A percentile compares a stretch with the other conserved stretches of the same genome.
Evolutionary conservation across 2,888 invertebrate genomes (phyloP).

Genomic region (Poecilus cupreus): DNA sequence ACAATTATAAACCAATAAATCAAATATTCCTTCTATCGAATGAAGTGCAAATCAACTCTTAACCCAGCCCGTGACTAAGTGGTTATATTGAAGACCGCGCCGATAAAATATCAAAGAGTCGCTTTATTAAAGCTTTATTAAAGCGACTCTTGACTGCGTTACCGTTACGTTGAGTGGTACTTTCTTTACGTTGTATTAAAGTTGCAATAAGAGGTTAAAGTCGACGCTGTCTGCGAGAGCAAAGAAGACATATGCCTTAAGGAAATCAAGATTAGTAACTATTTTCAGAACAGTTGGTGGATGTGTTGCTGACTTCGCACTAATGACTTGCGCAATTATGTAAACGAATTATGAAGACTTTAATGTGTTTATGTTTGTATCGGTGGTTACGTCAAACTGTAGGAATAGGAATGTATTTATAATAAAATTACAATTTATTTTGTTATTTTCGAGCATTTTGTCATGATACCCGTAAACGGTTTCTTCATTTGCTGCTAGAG

Average conservation of each 20-base stretch:
- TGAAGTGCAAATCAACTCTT: not conserved
- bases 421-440: not conserved
- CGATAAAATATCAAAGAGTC: constrained; percentile 16
- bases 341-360: not conserved
- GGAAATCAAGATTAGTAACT: not conserved
- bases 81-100: not conserved
- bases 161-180: not conserved
- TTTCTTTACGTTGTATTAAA: not conserved
- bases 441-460: no score
- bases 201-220: not conserved
- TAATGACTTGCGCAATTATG: not conserved
- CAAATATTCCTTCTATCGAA: not conserved
- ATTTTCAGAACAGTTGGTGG: not conserved
- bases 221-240: no score
- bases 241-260: not conserved
- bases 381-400: not conserved
- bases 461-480: no score
- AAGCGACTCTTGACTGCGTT: not conserved
- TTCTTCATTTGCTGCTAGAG: no score
- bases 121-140: constrained; percentile 1
- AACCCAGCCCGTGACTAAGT: not conserved
- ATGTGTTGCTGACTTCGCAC: not conserved
- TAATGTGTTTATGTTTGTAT: not conserved
- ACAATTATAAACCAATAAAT: not conserved
- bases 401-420: not conserved